Evolutionary conservation across 2,797 vertebrate genomes (phyloP), one percentile per base, ranked within the genome.

Genomic region (Crax fasciolata): DNA sequence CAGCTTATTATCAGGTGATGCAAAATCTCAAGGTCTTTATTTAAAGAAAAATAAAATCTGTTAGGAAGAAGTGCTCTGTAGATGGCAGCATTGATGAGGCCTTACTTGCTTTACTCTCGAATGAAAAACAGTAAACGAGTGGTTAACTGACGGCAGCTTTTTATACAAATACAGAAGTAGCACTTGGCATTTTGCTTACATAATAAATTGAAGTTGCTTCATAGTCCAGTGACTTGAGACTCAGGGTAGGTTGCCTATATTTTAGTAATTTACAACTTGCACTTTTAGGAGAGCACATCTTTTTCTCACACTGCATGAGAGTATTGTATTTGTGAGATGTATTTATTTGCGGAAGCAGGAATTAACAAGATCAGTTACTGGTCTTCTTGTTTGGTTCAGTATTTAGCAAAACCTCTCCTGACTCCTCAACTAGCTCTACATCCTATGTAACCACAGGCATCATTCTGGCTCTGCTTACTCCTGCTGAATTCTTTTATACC

Each of bases 1-100:
- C 55, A 70, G 66, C 41, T 91, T 49, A 27, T 78, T 30, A 46
- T 28, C 49, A 48, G 71, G 30, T 55, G 79, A 62, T 46, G 75
- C 71, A 87, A 75, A 93, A 49, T 35, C 63, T 58, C 21, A 55
- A 74, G 49, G 13, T 62, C 58, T 87, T 51, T 39, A 27, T 73
- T 32, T 18, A 51, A 16, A n/a, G 32, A 14, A 21, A 7, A 57
- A 16, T 28, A 59, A 39, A 24, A 13, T 4, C 7, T 82, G 39
- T 20, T 25, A 19, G 21, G 75, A 32, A 3, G 49, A 55, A 61
- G 59, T 0, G 67, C 76, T 95, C 95, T 91, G 87, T 81, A 94
- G 92, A 86, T 95, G 96, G 96, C 95, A 94, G 96, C 92, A 75
- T 95, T 97, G 92, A 35, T 79, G 77, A 97, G 77, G 52, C 21